A percentile compares a stretch with the other conserved stretches of the same genome.
These are phyloP conservation scores for Macrotis lagotis DNA, from an alignment of 2,113 vertebrate genomes.

Conservation along the genomic window DNA sequence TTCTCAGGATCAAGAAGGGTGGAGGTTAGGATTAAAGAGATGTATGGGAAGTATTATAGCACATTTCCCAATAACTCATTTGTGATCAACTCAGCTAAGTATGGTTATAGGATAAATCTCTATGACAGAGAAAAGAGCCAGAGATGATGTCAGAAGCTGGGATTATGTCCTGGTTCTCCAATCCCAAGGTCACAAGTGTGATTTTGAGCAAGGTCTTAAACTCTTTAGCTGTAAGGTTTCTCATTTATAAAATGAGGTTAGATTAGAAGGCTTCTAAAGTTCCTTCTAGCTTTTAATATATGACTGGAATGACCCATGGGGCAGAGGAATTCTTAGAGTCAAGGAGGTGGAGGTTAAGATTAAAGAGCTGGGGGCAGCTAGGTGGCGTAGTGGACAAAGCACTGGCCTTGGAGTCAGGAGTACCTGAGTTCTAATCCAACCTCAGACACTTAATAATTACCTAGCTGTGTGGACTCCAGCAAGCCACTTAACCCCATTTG, in stretches of 20 bases:
- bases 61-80: too few species aligned
- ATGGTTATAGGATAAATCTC: too few species aligned
- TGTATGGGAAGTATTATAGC: too few species aligned
- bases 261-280: not conserved
- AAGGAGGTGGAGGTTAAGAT: slow-evolving; percentile 55
- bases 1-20: not conserved
- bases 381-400: too few species aligned
- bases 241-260: not conserved
- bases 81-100: too few species aligned
- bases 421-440: too few species aligned
- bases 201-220: not conserved
- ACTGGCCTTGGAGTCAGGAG: too few species aligned
- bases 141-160: not conserved
- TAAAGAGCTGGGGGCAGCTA: slow-evolving; percentile 62
- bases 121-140: not conserved
- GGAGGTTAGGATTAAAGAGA: slow-evolving; percentile 75
- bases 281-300: not conserved
- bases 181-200: not conserved
- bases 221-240: not conserved
- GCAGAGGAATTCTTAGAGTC: slow-evolving; percentile 8
- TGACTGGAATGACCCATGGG: not conserved
- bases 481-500: too few species aligned
- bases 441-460: too few species aligned
- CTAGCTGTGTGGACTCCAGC: too few species aligned
- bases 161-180: not conserved